Conservation (phyloP, 2,888 invertebrate species). For the Drosophila atripex region DNA sequence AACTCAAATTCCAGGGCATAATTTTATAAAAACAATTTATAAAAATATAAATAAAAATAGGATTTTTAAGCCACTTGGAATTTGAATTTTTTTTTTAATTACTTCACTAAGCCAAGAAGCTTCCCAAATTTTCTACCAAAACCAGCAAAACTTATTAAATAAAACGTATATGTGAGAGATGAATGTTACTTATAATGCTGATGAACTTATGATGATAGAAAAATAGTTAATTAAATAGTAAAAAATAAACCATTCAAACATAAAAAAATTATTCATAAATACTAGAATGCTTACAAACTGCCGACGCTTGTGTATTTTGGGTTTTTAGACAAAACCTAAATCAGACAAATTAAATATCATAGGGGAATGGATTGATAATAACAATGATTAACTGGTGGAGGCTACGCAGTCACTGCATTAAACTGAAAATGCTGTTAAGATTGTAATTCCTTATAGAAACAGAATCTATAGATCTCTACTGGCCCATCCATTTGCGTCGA, state of each 20-base stretch:
- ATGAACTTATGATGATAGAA: constrained; percentile 2
- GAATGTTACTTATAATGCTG: constrained; percentile 37
- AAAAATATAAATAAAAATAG: too few species aligned
- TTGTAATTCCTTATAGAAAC: constrained; percentile 21
- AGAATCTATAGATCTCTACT: constrained; percentile 18
- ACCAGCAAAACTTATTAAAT: constrained; percentile 75
- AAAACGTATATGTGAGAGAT: constrained; percentile 17
- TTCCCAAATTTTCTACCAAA: constrained; percentile 83
- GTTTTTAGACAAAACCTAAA: constrained; percentile 73
- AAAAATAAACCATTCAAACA: constrained; percentile 9
- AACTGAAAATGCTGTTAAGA: constrained; percentile 68
- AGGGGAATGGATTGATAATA: constrained; percentile 57
- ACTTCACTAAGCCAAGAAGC: constrained; percentile 67
- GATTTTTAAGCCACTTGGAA: constrained; percentile 8
- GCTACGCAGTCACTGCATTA: constrained; percentile 74
- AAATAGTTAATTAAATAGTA: constrained; percentile 7
- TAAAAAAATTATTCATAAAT: constrained; percentile 24
- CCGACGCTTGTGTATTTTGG: constrained; percentile 42
- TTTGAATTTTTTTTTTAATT: constrained; percentile 7
- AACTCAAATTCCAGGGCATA: constrained; percentile 9
- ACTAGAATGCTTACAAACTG: constrained; percentile 39
- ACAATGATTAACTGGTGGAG: constrained; percentile 52
- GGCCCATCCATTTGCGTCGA: constrained; percentile 43
- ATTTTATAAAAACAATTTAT: not conserved
- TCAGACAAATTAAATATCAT: constrained; percentile 65